Conservation (phyloP, 2,888 invertebrate species). For the Lycaena phlaeas region DNA sequence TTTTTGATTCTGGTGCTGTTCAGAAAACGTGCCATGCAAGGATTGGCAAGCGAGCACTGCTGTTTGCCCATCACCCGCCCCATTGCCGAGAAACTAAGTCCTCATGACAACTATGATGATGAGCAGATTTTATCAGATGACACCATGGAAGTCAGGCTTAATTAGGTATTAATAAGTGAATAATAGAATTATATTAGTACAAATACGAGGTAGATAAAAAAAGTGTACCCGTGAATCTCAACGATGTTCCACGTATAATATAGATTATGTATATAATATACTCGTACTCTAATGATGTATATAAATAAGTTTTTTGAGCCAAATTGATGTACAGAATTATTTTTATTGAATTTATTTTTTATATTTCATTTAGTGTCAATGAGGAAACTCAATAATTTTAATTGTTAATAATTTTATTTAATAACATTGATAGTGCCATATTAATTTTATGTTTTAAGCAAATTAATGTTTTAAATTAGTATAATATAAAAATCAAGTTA, state of each 20-base stretch:
- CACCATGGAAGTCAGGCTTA: constrained; percentile 57
- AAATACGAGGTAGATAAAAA: background rate
- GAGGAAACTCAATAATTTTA: background rate
- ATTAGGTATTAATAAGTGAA: constrained; percentile 31
- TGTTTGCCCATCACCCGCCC: constrained; percentile 40
- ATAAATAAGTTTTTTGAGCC: too few relatives aligned
- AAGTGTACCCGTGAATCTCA: background rate
- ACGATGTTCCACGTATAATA: background rate
- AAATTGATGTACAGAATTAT: background rate
- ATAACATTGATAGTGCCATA: constrained; percentile 5
- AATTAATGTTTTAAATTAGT: too few relatives aligned
- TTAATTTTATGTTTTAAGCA: background rate
- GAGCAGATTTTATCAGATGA: constrained; percentile 51
- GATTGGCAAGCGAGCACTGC: constrained; percentile 54
- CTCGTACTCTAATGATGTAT: too few relatives aligned
- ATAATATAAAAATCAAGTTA: too few relatives aligned
- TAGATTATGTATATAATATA: too few relatives aligned
- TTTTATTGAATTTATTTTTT: too few relatives aligned
- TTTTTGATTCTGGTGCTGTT: constrained; percentile 75
- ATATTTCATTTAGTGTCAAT: too few relatives aligned
- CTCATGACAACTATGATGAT: constrained; percentile 54
- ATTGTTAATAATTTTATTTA: background rate
- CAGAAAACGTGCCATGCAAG: constrained; percentile 67
- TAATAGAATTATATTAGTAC: background rate
- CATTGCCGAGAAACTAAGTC: constrained; percentile 47